phyloP scores from a whole-genome alignment of 2,888 invertebrate genomes.

The Ornithoptera alexandrae region DNA sequence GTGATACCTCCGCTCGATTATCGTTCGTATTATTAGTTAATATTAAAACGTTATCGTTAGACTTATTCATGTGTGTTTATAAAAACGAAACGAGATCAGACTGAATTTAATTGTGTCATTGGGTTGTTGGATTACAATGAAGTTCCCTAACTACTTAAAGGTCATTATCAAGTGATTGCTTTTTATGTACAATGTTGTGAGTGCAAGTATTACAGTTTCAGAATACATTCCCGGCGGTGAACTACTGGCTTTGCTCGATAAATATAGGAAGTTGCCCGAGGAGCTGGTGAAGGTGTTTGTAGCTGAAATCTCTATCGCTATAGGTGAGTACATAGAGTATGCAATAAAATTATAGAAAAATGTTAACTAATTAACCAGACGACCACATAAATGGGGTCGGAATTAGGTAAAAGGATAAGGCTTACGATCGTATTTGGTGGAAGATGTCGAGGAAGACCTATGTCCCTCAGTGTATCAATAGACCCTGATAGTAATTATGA shows the following conservation, averaged over 20 bases:
- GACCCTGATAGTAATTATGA: too few relatives aligned
- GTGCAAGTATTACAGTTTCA: constrained; percentile 81
- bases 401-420: too few relatives aligned
- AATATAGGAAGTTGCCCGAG: constrained; percentile 87
- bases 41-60: constrained; percentile 29
- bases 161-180: constrained; percentile 38
- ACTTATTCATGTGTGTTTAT: constrained; percentile 28
- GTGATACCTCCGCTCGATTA: constrained; percentile 43
- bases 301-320: constrained; percentile 91
- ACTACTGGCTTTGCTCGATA: constrained; percentile 86
- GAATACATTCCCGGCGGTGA: constrained; percentile 93
- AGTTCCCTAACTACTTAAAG: constrained; percentile 34
- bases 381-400: too few relatives aligned
- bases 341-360: neutral
- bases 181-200: constrained; percentile 3
- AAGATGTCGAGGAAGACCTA: too few relatives aligned
- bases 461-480: too few relatives aligned
- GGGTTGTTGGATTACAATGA: constrained; percentile 31
- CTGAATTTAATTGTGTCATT: constrained; percentile 31
- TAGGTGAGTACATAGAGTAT: constrained; percentile 80
- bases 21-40: constrained; percentile 29
- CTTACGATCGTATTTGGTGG: too few relatives aligned
- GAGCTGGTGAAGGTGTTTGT: constrained; percentile 89
- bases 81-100: constrained; percentile 29
- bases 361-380: too few relatives aligned